Evolutionary conservation across 2,797 vertebrate species (phyloP).

Genomic region (Botia almorhae): DNA sequence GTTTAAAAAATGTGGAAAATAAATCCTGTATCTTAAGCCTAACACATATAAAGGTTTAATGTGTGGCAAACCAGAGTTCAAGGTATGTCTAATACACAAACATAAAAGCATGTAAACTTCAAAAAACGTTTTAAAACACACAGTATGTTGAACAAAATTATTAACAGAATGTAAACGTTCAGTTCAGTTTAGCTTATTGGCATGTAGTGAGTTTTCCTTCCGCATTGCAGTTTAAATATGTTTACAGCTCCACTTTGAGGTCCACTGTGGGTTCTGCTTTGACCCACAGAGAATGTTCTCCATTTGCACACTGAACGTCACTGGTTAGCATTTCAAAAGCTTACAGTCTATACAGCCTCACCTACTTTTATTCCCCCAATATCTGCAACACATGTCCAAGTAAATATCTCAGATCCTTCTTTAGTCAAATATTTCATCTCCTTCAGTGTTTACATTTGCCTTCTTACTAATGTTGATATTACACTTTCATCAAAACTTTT

Average conservation of each 20-base stretch:
- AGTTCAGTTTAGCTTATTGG: conserved; percentile 16
- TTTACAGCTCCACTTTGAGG: conserved; percentile 14
- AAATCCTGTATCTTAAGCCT: too few relatives aligned
- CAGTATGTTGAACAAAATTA: too few relatives aligned
- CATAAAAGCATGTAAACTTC: too few relatives aligned
- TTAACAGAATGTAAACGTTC: too few relatives aligned
- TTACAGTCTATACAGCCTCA: conserved; percentile 7
- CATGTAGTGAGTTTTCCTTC: conserved; percentile 8
- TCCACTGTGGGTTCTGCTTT: conserved; percentile 10
- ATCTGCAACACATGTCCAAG: background rate
- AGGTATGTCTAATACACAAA: too few relatives aligned
- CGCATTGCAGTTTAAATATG: conserved; percentile 23
- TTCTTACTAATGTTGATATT: conserved; percentile 6
- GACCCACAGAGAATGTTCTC: conserved; percentile 21
- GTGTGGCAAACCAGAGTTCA: too few relatives aligned
- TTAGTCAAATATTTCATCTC: background rate
- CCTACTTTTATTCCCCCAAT: conserved; percentile 11
- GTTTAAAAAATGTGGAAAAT: too few relatives aligned
- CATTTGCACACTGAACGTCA: conserved; percentile 19
- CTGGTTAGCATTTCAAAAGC: conserved; percentile 43
- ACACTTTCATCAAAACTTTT: background rate
- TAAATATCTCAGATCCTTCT: background rate
- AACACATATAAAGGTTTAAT: too few relatives aligned
- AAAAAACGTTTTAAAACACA: too few relatives aligned
- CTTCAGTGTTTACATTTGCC: conserved; percentile 2